A percentile compares a stretch with the other conserved stretches of the same genome.
Conservation (phyloP, 1,140 invertebrate species). For the Drosophila paulistorum region DNA sequence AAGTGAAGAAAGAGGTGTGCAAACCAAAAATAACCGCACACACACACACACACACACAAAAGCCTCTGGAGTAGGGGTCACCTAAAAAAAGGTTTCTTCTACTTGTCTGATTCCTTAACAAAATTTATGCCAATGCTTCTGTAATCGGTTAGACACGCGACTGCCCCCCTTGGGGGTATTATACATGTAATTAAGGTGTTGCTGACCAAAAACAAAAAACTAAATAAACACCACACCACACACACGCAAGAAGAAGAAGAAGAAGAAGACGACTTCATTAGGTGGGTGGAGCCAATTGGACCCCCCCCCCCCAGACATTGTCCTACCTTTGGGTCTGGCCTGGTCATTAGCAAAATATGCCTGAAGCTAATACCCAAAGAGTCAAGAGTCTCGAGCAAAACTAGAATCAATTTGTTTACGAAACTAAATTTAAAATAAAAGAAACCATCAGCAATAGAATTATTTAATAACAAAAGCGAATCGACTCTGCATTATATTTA, state of each 20-base stretch:
- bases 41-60: conserved; percentile 6
- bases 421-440: too few relatives aligned
- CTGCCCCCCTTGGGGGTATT: neutral
- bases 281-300: neutral
- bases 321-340: too few relatives aligned
- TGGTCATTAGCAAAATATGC: too few relatives aligned
- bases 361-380: too few relatives aligned
- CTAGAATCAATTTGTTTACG: too few relatives aligned
- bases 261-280: conserved; percentile 25
- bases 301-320: too few relatives aligned
- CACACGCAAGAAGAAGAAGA: neutral
- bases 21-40: conserved; percentile 63
- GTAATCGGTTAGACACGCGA: conserved; percentile 46
- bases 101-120: too few relatives aligned
- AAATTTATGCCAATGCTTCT: conserved; percentile 44
- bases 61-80: conserved; percentile 31
- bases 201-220: conserved; percentile 17
- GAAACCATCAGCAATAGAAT: too few relatives aligned
- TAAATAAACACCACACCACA: neutral
- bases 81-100: conserved; percentile 11
- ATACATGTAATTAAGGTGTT: conserved; percentile 36
- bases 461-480: too few relatives aligned
- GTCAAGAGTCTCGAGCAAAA: too few relatives aligned
- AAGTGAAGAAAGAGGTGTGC: conserved; percentile 55
- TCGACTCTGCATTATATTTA: too few relatives aligned